Percentiles rank a stretch among this genome's conserved stretches.
Evolutionary conservation across 2,797 vertebrate genomes (phyloP).

Genomic region (Scleropages formosus): DNA sequence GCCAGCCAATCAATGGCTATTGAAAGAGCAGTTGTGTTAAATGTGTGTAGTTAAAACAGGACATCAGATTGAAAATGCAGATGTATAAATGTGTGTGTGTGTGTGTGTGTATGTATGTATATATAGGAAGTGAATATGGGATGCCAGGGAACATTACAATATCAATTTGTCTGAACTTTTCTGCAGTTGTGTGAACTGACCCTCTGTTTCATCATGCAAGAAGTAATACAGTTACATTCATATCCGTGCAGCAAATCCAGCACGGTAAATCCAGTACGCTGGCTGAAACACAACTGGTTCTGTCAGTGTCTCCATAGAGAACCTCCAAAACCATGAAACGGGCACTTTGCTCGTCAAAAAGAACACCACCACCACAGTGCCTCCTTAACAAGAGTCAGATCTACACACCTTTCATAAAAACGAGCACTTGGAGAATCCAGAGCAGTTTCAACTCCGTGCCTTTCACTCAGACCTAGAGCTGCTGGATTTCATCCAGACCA

Average conservation of each 20-base stretch:
- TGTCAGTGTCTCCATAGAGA: too few species aligned
- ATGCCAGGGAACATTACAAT: neutral
- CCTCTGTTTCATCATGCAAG: neutral
- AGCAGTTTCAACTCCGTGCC: conserved; percentile 8
- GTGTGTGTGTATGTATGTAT: conserved; percentile 1
- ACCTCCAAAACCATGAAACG: neutral
- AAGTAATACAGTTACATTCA: neutral
- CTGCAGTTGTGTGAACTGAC: neutral
- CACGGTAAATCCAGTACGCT: too few species aligned
- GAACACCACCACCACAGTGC: neutral
- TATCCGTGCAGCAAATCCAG: neutral
- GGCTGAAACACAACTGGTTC: neutral
- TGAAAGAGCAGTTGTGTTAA: too few species aligned
- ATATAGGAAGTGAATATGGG: neutral
- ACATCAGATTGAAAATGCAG: neutral
- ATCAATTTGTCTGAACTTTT: neutral
- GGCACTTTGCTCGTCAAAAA: neutral
- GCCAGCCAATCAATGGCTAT: too few species aligned
- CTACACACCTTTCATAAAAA: conserved; percentile 7
- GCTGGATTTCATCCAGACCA: conserved; percentile 32
- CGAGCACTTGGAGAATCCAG: conserved; percentile 13
- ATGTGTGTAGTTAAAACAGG: too few species aligned
- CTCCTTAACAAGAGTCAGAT: neutral
- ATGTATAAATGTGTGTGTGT: neutral
- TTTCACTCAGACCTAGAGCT: conserved; percentile 22